Percentiles rank a stretch among this genome's conserved stretches.
phyloP scores from a whole-genome alignment of 2,113 vertebrate genomes.

The Phalacrocorax aristotelis region DNA sequence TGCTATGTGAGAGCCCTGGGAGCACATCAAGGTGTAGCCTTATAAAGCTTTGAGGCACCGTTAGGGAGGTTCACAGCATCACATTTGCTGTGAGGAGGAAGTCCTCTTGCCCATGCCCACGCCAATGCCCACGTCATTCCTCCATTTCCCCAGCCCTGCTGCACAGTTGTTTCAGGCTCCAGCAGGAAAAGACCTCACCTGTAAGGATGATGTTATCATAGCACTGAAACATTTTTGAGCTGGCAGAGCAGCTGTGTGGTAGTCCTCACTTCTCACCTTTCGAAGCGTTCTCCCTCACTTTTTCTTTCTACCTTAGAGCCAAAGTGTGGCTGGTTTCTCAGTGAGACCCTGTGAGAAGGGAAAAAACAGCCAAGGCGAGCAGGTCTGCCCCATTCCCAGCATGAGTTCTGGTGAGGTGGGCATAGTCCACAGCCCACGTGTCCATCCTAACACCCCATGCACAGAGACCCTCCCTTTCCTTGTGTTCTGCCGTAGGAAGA shows the following conservation, averaged over 20 bases:
- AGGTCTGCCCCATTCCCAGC: neutral
- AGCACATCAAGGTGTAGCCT: neutral
- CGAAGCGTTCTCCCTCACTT: neutral
- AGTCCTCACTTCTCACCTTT: neutral
- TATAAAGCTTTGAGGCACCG: neutral
- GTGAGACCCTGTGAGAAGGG: neutral
- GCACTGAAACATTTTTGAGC: neutral
- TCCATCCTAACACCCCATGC: neutral
- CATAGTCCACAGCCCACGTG: neutral
- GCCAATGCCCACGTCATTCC: neutral
- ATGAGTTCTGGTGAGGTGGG: neutral
- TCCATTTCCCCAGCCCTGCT: neutral
- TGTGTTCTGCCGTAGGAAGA: neutral
- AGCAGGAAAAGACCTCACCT: neutral
- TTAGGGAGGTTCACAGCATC: neutral
- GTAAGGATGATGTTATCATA: neutral
- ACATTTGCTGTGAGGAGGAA: neutral
- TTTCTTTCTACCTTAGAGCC: neutral
- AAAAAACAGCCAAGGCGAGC: neutral
- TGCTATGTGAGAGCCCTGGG: neutral
- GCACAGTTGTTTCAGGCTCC: neutral
- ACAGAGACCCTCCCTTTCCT: rapidly evolving
- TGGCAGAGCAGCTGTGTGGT: neutral
- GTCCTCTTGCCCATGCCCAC: neutral
- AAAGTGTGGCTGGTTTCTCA: neutral